These are phyloP conservation scores for Cryptoleucopteryx plumbea DNA, from an alignment of 2,113 vertebrate genomes.

Conservation along the genomic window DNA sequence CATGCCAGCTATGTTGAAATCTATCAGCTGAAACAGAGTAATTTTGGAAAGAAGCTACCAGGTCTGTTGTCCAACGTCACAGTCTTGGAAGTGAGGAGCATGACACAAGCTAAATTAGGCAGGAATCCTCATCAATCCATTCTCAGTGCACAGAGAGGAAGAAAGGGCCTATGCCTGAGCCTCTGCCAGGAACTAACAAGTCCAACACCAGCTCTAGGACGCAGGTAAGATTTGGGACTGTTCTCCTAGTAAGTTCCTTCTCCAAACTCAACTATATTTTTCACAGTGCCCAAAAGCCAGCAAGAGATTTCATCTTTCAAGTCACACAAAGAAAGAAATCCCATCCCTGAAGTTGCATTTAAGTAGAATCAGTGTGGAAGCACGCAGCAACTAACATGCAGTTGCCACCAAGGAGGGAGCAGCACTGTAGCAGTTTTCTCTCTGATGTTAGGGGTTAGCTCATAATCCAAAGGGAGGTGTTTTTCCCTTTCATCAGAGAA, in stretches of 20 bases:
- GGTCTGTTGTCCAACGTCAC: fast-evolving
- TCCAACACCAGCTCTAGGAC: not conserved
- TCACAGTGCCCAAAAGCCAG: not conserved
- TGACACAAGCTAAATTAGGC: not conserved
- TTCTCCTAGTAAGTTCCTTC: not conserved
- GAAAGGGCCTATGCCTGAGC: not conserved
- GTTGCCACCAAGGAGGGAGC: not conserved
- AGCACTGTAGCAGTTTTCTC: not conserved
- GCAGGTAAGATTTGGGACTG: not conserved
- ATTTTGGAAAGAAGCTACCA: not conserved
- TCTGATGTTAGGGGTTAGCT: not conserved
- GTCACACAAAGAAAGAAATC: not conserved
- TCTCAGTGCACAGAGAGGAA: not conserved
- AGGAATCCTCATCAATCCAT: not conserved
- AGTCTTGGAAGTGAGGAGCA: not conserved
- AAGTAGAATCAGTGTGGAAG: not conserved
- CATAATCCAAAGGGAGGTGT: not conserved
- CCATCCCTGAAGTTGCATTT: not conserved
- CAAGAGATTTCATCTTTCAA: not conserved
- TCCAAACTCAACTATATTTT: not conserved
- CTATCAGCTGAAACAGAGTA: not conserved
- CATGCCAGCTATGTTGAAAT: not conserved
- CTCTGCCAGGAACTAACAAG: not conserved
- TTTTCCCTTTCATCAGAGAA: not conserved
- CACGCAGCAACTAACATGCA: not conserved